Evolutionary conservation across 2,888 invertebrate genomes (phyloP).

Genomic region (Neoitamus cyanurus): DNA sequence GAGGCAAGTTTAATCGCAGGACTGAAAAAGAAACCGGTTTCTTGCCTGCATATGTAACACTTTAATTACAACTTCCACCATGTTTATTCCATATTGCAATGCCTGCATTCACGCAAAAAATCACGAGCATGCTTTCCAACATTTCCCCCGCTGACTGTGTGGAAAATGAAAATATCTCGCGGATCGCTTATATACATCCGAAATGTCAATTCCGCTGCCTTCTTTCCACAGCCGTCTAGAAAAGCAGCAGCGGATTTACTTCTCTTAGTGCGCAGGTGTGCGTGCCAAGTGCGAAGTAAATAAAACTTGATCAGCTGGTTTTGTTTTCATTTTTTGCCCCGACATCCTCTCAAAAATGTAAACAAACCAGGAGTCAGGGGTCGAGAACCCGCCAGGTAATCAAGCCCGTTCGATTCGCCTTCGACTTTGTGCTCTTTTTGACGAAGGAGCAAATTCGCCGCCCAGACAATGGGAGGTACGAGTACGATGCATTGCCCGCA

Average conservation of each 20-base stretch:
- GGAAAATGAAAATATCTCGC: neutral
- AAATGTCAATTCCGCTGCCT: neutral
- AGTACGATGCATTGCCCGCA: neutral
- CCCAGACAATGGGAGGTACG: neutral
- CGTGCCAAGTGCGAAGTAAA: neutral
- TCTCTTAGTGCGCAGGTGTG: neutral
- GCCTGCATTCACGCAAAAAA: too few species aligned
- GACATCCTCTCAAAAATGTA: constrained; percentile 19
- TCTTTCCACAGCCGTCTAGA: neutral
- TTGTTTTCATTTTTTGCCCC: constrained; percentile 38
- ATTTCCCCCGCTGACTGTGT: neutral
- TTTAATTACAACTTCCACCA: too few species aligned
- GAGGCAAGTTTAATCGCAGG: too few species aligned
- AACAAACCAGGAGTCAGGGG: constrained; percentile 22
- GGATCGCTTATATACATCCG: neutral
- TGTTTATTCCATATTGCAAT: too few species aligned
- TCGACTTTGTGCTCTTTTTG: neutral
- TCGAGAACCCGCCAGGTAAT: neutral
- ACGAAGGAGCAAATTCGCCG: neutral
- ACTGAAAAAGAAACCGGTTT: too few species aligned
- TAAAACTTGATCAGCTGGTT: constrained; percentile 41
- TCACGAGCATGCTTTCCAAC: neutral
- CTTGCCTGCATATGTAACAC: too few species aligned
- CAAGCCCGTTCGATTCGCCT: neutral
- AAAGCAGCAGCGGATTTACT: too few species aligned